A percentile compares a stretch with the other conserved stretches of the same genome.
Evolutionary conservation across 2,113 vertebrate genomes (phyloP).

Genomic region (Bucco capensis): DNA sequence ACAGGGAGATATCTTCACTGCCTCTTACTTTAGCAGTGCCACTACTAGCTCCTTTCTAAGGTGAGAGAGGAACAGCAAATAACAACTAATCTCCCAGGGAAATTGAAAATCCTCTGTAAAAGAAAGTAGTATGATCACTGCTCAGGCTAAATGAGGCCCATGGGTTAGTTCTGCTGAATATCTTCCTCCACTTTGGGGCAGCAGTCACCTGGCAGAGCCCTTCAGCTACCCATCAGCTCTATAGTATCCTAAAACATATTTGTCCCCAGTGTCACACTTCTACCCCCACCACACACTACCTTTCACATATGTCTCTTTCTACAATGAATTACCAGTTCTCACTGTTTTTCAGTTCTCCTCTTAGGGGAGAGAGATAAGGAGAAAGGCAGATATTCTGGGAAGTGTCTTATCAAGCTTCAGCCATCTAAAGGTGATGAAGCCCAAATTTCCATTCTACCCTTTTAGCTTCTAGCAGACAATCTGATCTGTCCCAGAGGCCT

Average conservation of each 20-base stretch:
- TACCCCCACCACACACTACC: fast-evolving
- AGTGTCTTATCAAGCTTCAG: not conserved
- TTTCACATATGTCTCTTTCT: not conserved
- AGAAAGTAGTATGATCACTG: not conserved
- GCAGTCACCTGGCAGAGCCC: fast-evolving
- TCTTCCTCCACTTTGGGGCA: not conserved
- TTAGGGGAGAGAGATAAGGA: not conserved
- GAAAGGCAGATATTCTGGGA: not conserved
- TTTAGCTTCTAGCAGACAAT: not conserved
- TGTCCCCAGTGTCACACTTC: not conserved
- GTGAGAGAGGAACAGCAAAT: not conserved
- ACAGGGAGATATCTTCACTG: not conserved
- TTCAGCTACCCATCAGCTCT: not conserved
- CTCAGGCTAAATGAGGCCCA: fast-evolving
- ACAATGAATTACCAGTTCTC: not conserved
- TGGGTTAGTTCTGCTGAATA: not conserved
- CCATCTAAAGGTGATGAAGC: not conserved
- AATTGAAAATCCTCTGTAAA: not conserved
- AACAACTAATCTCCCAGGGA: not conserved
- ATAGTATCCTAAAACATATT: not conserved
- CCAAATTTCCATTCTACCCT: not conserved
- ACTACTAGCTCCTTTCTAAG: not conserved
- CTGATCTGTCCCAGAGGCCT: not conserved
- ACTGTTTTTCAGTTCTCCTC: not conserved
- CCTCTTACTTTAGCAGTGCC: not conserved